phyloP scores from a whole-genome alignment of 2,797 vertebrate genomes.

The Erpetoichthys calabaricus region DNA sequence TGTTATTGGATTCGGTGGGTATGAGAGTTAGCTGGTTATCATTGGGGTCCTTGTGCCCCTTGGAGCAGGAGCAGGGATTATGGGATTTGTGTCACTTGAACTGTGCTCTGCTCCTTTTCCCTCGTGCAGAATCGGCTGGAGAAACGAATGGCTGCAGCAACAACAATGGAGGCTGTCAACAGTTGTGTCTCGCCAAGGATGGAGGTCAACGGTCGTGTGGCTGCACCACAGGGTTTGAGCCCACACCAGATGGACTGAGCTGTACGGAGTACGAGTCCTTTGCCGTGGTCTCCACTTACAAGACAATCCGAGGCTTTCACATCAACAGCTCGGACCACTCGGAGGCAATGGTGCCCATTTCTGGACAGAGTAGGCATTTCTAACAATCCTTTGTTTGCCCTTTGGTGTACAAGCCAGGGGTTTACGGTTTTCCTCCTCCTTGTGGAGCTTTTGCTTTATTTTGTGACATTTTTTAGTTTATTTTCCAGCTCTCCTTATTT shows the following conservation, averaged over 20 bases:
- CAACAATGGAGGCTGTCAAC: conserved; percentile 48
- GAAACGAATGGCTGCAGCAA: conserved; percentile 43
- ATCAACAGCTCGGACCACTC: conserved; percentile 56
- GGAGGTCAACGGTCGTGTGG: conserved; percentile 38
- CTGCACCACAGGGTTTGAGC: conserved; percentile 46
- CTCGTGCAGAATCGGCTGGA: conserved; percentile 36
- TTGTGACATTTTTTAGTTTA: not conserved
- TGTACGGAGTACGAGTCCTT: conserved; percentile 48
- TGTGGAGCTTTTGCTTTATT: too few species aligned
- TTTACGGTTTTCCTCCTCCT: too few species aligned
- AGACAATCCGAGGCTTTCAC: conserved; percentile 46
- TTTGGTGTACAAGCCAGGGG: not conserved
- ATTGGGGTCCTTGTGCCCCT: too few species aligned
- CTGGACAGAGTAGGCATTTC: conserved; percentile 33
- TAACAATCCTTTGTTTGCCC: not conserved
- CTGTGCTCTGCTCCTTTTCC: too few species aligned
- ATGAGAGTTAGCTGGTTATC: too few species aligned
- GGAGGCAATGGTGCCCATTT: conserved; percentile 50
- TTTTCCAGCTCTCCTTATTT: not conserved
- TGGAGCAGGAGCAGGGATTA: too few species aligned
- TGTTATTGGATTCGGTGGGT: too few species aligned
- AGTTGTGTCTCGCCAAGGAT: conserved; percentile 49
- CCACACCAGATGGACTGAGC: conserved; percentile 33
- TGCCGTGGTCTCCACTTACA: conserved; percentile 36
- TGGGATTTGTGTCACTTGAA: too few species aligned